phyloP scores from a whole-genome alignment of 2,113 vertebrate species.

The Synodontis membranacea region DNA sequence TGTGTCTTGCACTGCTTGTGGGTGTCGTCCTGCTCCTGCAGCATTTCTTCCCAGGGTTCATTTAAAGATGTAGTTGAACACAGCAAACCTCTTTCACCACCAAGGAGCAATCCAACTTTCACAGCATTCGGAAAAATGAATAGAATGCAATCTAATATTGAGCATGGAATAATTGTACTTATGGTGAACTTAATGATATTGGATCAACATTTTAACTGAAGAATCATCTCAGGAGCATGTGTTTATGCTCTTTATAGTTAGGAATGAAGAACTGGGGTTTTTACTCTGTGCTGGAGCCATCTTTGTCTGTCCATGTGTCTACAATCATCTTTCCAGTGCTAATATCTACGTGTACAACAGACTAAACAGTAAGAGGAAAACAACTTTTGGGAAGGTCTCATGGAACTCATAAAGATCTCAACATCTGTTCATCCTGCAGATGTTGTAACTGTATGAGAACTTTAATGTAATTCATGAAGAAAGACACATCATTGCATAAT shows the following conservation, averaged over 20 bases:
- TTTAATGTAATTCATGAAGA: conserved; percentile 25
- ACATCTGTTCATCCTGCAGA: conserved; percentile 11
- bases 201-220: conserved; percentile 20
- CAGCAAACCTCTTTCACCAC: background rate
- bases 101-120: background rate
- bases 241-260: conserved; percentile 23
- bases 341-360: background rate
- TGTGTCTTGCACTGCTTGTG: conserved; percentile 81
- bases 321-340: background rate
- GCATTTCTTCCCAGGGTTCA: conserved; percentile 80
- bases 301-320: background rate
- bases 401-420: background rate
- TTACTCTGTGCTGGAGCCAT: background rate
- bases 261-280: conserved; percentile 25
- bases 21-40: conserved; percentile 82
- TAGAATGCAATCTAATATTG: background rate
- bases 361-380: conserved; percentile 3
- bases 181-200: conserved; percentile 16
- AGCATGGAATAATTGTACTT: conserved; percentile 24
- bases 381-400: background rate
- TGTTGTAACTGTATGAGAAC: background rate
- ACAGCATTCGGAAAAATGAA: background rate
- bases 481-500: conserved; percentile 38
- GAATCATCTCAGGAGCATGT: conserved; percentile 30
- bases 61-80: conserved; percentile 65